Evolutionary conservation across 2,113 vertebrate species (phyloP), one percentile per base, ranked within the genome.

Genomic region (Choloepus hoffmanni): DNA sequence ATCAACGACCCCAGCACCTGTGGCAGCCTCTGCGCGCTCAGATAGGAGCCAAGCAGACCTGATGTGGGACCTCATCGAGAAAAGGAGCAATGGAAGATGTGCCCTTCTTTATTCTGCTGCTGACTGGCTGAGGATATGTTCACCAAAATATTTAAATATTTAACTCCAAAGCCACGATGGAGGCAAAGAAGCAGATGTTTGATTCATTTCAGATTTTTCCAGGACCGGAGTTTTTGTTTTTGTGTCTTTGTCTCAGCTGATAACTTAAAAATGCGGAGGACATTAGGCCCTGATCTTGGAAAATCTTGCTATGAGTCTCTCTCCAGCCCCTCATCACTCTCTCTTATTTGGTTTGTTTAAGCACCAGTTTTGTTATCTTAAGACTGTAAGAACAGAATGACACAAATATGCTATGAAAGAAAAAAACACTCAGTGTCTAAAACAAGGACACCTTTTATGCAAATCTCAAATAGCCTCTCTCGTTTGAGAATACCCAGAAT

Each of bases 211-310:
- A 63, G 33, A 45, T 92, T 76, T 73, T 63, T 79, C n/a, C 58
- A 84, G 82, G 67, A 72, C 33, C 19, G 30, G 58, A 50, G 45
- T 30, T 92, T 89, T 45, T 9, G 4, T 70, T 81, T 82, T 68
- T 74, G 21, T 83, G 95, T 94, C 76, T 94, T 96, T 19, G 67
- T 83, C 73, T 84, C 89, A 73, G 28, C 12, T 65, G 83, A 55
- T 82, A 94, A 73, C 68, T 82, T 83, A 58, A 68, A 76, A 81
- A 90, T 16, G 36, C 73, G 53, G 45, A 85, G 78, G 72, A 88
- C 88, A 79, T 85, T 7, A 95, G 26, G 83, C 68, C 81, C 3
- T 91, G 62, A 94, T 77, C 85, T 97, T 67, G 77, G 74, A 94
- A 94, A 90, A 94, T 76, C 72, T 88, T 63, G 40, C 24, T 12